A percentile compares a stretch with the other conserved stretches of the same genome.
Evolutionary conservation across 2,888 invertebrate species (phyloP).

Genomic region (Reticulitermes lucifugus): DNA sequence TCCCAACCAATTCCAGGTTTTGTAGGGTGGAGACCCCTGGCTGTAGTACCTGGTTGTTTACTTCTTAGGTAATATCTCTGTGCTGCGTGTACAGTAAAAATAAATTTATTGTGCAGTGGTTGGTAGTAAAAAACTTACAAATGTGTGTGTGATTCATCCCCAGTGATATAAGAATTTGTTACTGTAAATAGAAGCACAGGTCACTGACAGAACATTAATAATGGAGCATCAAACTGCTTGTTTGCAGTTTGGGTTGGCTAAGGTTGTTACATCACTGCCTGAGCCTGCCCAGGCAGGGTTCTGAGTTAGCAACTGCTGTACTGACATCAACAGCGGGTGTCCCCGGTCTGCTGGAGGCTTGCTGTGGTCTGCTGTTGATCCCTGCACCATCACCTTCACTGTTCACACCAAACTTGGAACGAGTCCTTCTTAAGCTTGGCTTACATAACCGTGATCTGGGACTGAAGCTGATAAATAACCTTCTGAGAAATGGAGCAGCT

Average conservation of each 20-base stretch:
- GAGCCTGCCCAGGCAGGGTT: slow-evolving; percentile 60
- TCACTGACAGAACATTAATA: no score
- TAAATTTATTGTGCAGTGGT: no score
- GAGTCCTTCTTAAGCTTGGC: slow-evolving; percentile 77
- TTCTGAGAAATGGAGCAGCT: slow-evolving; percentile 69
- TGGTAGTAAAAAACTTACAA: no score
- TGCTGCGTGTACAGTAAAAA: no score
- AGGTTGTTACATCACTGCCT: slow-evolving; percentile 84
- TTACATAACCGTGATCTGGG: slow-evolving; percentile 73
- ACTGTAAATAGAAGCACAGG: no score
- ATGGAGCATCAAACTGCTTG: neutral
- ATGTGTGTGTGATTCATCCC: no score
- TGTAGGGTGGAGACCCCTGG: no score
- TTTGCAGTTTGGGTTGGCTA: slow-evolving; percentile 83
- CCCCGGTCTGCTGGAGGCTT: slow-evolving; percentile 68
- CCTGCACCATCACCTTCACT: slow-evolving; percentile 72
- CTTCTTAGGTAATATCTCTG: no score
- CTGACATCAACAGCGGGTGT: slow-evolving; percentile 74
- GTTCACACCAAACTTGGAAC: slow-evolving; percentile 74
- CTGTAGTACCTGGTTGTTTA: no score
- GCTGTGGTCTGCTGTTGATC: slow-evolving; percentile 79
- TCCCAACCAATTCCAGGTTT: no score
- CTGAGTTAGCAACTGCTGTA: slow-evolving; percentile 63
- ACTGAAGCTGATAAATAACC: slow-evolving; percentile 68
- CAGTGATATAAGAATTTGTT: no score